Base-by-base conservation (phyloP, 2,797 vertebrate genomes). In the Ptychadena robeensis region DNA sequence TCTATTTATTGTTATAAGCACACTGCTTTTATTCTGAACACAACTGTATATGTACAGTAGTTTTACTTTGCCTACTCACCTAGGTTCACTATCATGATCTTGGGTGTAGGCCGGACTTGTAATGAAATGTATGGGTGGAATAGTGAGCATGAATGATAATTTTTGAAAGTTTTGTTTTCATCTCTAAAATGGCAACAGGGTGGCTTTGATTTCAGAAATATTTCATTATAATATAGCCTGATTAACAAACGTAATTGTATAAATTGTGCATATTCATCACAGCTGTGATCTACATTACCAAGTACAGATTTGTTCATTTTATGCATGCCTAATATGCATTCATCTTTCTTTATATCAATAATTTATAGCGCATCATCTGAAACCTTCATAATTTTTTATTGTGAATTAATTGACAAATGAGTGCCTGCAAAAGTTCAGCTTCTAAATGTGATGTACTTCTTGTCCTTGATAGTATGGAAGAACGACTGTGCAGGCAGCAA, bases 341-440 rank as follows among this genome's bases (percentile, higher is more conserved):
- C 57, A 68, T 57, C 64, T 68, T 66, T 77, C 73, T 65, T 65
- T 53, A 53, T 78, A 78, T 78, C 53, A 77, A 66, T 30, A 48
- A 48, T 67, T 77, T 77, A 77, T 48, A 66, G 10, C 25, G 32
- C 12, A 80, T 67, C 40, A 32, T 63, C 68, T 63, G 68, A 22
- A 15, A 28, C 59, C 53, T 80, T 80, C 53, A 65, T 66, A 65
- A 64, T 64, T 81, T 65, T 65, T 65, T 80, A 72, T 73, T 65
- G 57, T 81, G 15, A 73, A 28, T 73, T 81, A 73, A 81, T 81
- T 73, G 71, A 67, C 38, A 67, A 81, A 81, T 67, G 31, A 69
- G 65, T 22, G 22, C 14, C 35, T 59, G 31, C 7, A 28, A 68
- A 69, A 75, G 44, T 82, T 68, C 34, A 74, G 69, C 65, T 35